Evolutionary conservation across 2,888 invertebrate species (phyloP).

Genomic region (Caenorhabditis sp.): DNA sequence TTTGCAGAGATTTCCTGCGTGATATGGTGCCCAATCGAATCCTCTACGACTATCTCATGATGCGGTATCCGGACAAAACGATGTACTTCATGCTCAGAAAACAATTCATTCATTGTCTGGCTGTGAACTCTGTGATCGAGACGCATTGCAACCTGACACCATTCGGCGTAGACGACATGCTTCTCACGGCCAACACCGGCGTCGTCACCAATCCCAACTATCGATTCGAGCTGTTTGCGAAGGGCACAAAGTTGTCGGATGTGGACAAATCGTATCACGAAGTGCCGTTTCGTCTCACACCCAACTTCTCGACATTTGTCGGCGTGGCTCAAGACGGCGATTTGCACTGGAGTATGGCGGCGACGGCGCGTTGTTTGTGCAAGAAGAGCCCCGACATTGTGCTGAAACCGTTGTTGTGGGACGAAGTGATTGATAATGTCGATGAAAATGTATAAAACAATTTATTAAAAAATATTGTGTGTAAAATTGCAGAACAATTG

Average conservation of each 20-base stretch:
- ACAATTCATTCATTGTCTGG: conserved; percentile 74
- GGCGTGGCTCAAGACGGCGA: conserved; percentile 45
- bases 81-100: conserved; percentile 98
- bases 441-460: too few species aligned
- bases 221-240: conserved; percentile 24
- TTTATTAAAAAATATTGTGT: too few species aligned
- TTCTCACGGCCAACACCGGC: conserved; percentile 32
- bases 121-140: conserved; percentile 38
- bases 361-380: conserved; percentile 34
- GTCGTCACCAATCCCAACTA: conserved; percentile 38
- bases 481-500: too few species aligned
- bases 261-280: conserved; percentile 4
- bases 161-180: conserved; percentile 28
- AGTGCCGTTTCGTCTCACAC: conserved; percentile 47
- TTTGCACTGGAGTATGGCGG: conserved; percentile 38
- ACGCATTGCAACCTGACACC: conserved; percentile 35
- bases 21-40: conserved; percentile 76
- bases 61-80: conserved; percentile 87
- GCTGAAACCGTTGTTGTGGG: conserved; percentile 41
- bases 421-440: conserved; percentile 31
- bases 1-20: conserved; percentile 38
- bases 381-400: conserved; percentile 35
- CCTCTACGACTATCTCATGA: conserved; percentile 88
- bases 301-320: conserved; percentile 37
- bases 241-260: background rate